A percentile compares a stretch with the other conserved stretches of the same genome.
These are phyloP conservation scores for Blastomussa wellsi DNA, from an alignment of 92 coral and sea anemone species.

Conservation along the genomic window DNA sequence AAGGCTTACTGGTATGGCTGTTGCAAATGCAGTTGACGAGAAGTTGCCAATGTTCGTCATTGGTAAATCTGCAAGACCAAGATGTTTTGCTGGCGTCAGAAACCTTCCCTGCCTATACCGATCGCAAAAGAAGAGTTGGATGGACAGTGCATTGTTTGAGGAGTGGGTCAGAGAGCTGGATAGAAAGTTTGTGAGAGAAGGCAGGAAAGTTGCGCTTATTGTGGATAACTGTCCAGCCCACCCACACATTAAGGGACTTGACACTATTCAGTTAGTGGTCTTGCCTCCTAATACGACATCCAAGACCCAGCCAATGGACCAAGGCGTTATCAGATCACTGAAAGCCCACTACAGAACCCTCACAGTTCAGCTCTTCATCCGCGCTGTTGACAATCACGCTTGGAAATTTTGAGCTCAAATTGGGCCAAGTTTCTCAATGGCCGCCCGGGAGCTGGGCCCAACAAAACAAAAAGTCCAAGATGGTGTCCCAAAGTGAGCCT, in stretches of 20 bases:
- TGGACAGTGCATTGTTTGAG: slow-evolving; percentile 59
- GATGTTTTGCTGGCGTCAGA: slow-evolving; percentile 42
- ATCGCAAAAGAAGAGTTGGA: slow-evolving; percentile 57
- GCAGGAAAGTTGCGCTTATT: slow-evolving; percentile 54
- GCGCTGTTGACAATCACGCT: slow-evolving; percentile 47
- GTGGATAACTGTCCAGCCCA: slow-evolving; percentile 66
- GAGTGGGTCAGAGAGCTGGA: slow-evolving; percentile 69
- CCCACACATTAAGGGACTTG: slow-evolving; percentile 35
- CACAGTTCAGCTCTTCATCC: slow-evolving; percentile 32
- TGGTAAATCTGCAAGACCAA: slow-evolving; percentile 49
- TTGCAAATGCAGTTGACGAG: slow-evolving; percentile 64
- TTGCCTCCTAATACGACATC: slow-evolving; percentile 57
- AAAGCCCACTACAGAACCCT: slow-evolving; percentile 46
- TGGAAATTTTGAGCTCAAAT: slow-evolving; percentile 54
- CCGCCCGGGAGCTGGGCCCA: slow-evolving; percentile 46
- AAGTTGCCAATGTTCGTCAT: slow-evolving; percentile 62
- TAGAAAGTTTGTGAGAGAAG: slow-evolving; percentile 52
- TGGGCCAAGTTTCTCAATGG: slow-evolving; percentile 45
- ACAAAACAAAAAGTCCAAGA: slow-evolving; percentile 21
- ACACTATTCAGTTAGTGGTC: slow-evolving; percentile 60
- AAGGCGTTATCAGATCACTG: slow-evolving; percentile 53
- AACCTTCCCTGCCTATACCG: slow-evolving; percentile 62
- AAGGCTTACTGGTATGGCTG: slow-evolving; percentile 61
- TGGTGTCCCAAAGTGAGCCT: slow-evolving; percentile 37
- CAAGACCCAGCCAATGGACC: slow-evolving; percentile 64